Percentiles rank a stretch among this genome's conserved stretches.
phyloP scores from a whole-genome alignment of 1,140 invertebrate species.

The Cephus cinctus region DNA sequence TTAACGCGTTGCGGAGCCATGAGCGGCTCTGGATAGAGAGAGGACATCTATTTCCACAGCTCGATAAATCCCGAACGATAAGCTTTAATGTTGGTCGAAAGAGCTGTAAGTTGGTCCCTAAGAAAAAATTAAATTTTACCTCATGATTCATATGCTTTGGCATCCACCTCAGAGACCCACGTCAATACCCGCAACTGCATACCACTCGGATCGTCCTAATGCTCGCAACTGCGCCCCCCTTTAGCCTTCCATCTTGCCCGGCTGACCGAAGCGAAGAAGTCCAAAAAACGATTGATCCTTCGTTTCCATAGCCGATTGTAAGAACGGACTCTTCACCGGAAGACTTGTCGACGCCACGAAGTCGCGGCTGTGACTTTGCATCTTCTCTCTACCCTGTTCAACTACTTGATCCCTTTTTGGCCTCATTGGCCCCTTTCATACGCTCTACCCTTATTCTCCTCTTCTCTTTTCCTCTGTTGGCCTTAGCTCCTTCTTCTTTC shows the following conservation, averaged over 20 bases:
- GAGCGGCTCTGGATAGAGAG: not conserved
- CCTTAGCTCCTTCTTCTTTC: slow-evolving; percentile 15
- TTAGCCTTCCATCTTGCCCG: not conserved
- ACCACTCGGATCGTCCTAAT: not conserved
- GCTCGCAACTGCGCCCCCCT: not conserved
- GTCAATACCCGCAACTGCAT: no score
- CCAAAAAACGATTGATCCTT: slow-evolving; percentile 19
- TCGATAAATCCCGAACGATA: not conserved
- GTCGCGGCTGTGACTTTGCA: slow-evolving; percentile 2
- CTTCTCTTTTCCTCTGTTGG: not conserved
- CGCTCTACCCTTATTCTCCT: not conserved
- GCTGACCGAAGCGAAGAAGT: not conserved
- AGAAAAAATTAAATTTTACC: not conserved
- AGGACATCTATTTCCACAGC: no score
- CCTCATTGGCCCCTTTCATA: not conserved
- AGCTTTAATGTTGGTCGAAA: no score
- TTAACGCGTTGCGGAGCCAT: slow-evolving; percentile 9
- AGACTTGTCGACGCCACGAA: not conserved
- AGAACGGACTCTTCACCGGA: slow-evolving; percentile 7
- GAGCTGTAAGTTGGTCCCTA: no score
- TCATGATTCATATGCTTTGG: no score
- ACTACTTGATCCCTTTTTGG: not conserved
- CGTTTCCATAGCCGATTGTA: slow-evolving; percentile 38
- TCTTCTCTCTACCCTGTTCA: slow-evolving; percentile 8
- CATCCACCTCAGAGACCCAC: no score